phyloP scores from a whole-genome alignment of 2,113 vertebrate genomes.

The Galeopterus variegatus region DNA sequence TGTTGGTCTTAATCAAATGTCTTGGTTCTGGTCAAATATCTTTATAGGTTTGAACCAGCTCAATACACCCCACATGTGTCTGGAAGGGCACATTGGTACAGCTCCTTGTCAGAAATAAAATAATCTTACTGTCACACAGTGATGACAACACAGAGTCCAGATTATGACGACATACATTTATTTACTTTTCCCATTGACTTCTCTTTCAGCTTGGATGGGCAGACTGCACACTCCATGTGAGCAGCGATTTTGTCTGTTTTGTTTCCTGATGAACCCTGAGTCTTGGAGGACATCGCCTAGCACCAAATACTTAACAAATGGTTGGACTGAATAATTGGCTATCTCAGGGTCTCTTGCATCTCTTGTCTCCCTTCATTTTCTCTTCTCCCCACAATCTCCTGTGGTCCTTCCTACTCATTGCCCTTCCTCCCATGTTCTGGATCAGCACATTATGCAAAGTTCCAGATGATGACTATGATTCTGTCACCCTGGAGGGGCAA shows the following conservation, averaged over 20 bases:
- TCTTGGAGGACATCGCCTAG: neutral
- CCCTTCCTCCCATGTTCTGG: neutral
- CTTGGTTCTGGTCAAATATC: neutral
- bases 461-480: neutral
- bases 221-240: neutral
- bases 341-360: neutral
- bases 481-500: neutral
- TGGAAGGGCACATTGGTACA: neutral
- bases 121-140: neutral
- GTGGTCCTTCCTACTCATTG: neutral
- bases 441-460: neutral
- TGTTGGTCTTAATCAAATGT: neutral
- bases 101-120: neutral
- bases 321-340: no score
- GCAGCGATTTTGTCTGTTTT: neutral
- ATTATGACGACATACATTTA: neutral
- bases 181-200: neutral
- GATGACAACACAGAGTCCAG: no score
- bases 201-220: neutral
- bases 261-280: neutral
- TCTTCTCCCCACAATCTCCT: neutral
- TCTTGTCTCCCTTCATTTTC: neutral
- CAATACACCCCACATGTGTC: neutral
- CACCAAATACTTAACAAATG: neutral
- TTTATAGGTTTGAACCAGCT: neutral